phyloP scores from a whole-genome alignment of 2,797 vertebrate species.

The Naso thynnoides region DNA sequence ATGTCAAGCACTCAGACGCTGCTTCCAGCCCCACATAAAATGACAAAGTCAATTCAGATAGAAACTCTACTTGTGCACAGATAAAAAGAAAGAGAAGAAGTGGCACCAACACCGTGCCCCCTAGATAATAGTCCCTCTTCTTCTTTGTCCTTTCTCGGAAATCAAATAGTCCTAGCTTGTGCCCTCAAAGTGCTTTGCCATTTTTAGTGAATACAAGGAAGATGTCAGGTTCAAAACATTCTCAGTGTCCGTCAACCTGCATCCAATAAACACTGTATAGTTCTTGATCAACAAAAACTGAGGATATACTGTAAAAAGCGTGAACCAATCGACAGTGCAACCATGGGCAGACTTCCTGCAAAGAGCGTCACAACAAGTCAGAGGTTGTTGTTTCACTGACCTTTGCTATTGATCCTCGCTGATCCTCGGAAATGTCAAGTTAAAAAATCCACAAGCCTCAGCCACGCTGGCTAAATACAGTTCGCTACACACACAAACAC shows the following conservation, averaged over 20 bases:
- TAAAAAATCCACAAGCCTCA: slow-evolving; percentile 52
- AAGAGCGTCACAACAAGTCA: slow-evolving; percentile 45
- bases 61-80: neutral
- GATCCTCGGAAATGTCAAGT: slow-evolving; percentile 77
- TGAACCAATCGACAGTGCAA: slow-evolving; percentile 16
- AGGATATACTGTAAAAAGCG: slow-evolving; percentile 8
- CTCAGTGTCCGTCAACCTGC: neutral
- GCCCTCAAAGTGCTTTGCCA: neutral
- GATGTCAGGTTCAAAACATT: slow-evolving; percentile 23
- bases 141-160: neutral
- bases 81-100: neutral
- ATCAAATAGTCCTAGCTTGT: neutral
- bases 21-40: neutral
- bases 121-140: slow-evolving; percentile 1
- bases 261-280: neutral
- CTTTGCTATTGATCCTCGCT: slow-evolving; percentile 76
- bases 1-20: slow-evolving; percentile 25
- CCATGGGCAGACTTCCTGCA: slow-evolving; percentile 45
- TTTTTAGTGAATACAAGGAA: slow-evolving; percentile 6
- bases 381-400: slow-evolving; percentile 71
- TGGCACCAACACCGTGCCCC: slow-evolving; percentile 12
- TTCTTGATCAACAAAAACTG: slow-evolving; percentile 19
- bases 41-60: slow-evolving; percentile 16
- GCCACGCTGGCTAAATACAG: slow-evolving; percentile 51
- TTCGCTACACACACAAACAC: slow-evolving; percentile 15